Evolutionary conservation across 2,797 vertebrate genomes (phyloP), one percentile per base, ranked within the genome.

Genomic region (Pangasius larnaudii): DNA sequence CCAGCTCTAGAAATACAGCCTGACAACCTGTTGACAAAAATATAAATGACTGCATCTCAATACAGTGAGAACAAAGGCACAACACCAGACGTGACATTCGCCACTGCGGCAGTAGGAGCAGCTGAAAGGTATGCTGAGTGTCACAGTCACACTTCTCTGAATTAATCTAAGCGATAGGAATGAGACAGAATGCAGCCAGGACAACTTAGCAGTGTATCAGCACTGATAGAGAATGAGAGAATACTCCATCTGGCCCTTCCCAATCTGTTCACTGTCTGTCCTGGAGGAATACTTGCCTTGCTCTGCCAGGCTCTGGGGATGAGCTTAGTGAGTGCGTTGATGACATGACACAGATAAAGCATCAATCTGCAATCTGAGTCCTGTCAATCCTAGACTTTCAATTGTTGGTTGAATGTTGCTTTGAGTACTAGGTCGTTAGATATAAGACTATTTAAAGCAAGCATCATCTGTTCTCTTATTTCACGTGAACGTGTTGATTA

Each of bases 111-210:
- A 89, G 56, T 58, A 75, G 8, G 18, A 46, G 82, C 86, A 63
- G 59, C n/a, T 89, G 88, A 90, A 81, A 88, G 88, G 33, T 88
- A 91, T 86, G 89, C 49, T 49, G 71, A 91, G 89, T 85, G 79
- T 30, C 84, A 78, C 81, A 27, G 30, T 36, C 13, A 63, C 33
- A 61, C 65, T 86, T 71, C 63, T 90, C 33, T 87, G 42, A 86
- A 86, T 91, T 94, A 94, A 95, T 96, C 94, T 94, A 92, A 92
- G 77, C 89, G 94, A 96, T 96, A 89, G 24, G 30, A 80, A 75
- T 63, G 80, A 69, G 84, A 78, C 72, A 69, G 86, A 74, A 71
- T 16, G 39, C 59, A 80, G 88, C 61, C 86, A 88, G 82, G 78
- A 89, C 79, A 81, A 58, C 87, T 90, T 79, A 53, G n/a, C n/a